Conservation (phyloP, 2,888 invertebrate species). For the Chrysopilus asiliformis region DNA sequence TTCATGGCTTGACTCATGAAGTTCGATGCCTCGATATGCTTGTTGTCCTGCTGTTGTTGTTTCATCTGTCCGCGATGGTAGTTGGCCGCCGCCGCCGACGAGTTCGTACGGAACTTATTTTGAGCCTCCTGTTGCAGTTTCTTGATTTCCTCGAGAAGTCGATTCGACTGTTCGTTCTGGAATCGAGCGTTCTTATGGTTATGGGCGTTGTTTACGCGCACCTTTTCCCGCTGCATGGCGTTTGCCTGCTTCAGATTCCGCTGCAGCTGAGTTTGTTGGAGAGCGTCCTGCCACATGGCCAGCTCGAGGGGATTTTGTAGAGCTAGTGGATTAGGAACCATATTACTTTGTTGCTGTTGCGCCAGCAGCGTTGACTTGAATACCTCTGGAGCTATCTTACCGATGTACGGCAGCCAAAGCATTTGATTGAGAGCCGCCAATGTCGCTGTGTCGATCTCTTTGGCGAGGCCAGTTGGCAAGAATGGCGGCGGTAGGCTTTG, state of each 20-base stretch:
- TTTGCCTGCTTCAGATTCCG: conserved; percentile 34
- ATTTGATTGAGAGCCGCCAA: conserved; percentile 57
- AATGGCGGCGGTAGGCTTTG: conserved; percentile 9
- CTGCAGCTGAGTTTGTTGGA: conserved; percentile 42
- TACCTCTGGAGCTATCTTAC: conserved; percentile 38
- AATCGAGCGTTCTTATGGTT: neutral
- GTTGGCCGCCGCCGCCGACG: too few species aligned
- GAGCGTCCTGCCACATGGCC: conserved; percentile 58
- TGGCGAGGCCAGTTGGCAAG: conserved; percentile 37
- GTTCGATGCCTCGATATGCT: too few species aligned
- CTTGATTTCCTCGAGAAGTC: too few species aligned
- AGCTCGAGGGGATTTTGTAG: conserved; percentile 29
- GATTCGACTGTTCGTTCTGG: too few species aligned
- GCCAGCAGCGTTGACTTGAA: conserved; percentile 33
- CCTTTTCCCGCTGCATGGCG: too few species aligned
- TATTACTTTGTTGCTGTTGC: conserved; percentile 22
- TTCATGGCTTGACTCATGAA: too few species aligned
- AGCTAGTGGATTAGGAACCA: conserved; percentile 23
- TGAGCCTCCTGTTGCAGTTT: conserved; percentile 29
- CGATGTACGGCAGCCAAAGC: conserved; percentile 56
- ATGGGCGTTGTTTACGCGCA: conserved; percentile 16
- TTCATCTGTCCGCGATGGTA: too few species aligned
- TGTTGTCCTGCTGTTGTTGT: conserved; percentile 33
- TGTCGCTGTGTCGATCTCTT: conserved; percentile 55
- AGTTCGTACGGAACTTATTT: too few species aligned